Percentiles rank a stretch among this genome's conserved stretches.
phyloP scores from a whole-genome alignment of 2,888 invertebrate species.

The Gymnoscelis rufifasciata region DNA sequence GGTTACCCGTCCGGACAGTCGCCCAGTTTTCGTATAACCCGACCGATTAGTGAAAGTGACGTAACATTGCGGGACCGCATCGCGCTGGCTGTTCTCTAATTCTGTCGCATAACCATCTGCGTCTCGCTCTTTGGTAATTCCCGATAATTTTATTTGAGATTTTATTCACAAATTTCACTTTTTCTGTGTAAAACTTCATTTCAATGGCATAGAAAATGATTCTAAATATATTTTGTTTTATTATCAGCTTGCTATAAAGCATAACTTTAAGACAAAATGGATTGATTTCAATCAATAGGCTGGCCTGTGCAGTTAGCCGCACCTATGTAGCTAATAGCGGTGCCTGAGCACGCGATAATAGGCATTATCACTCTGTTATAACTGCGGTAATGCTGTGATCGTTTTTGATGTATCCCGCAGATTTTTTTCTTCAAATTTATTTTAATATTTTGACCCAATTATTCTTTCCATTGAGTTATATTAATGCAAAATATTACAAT shows the following conservation, averaged over 20 bases:
- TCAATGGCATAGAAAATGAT: not conserved
- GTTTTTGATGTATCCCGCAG: slow-evolving; percentile 16
- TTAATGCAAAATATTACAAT: no score
- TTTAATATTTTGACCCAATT: no score
- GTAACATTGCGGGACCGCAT: slow-evolving; percentile 53
- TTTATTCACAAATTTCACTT: slow-evolving; percentile 40
- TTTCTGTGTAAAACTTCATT: slow-evolving; percentile 48
- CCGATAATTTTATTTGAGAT: slow-evolving; percentile 42
- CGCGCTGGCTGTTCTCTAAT: slow-evolving; percentile 41
- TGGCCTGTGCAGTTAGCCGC: slow-evolving; percentile 24
- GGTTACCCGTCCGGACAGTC: slow-evolving; percentile 49
- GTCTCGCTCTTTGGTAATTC: slow-evolving; percentile 46
- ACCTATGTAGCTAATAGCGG: slow-evolving; percentile 21
- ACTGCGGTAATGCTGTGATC: slow-evolving; percentile 14
- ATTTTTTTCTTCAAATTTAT: slow-evolving; percentile 6
- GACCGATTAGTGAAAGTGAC: slow-evolving; percentile 54
- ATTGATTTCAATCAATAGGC: slow-evolving; percentile 26
- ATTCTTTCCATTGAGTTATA: no score
- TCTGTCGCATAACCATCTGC: slow-evolving; percentile 50
- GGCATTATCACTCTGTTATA: slow-evolving; percentile 3
- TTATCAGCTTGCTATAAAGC: not conserved
- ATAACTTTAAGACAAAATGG: slow-evolving; percentile 17
- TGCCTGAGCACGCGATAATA: slow-evolving; percentile 18
- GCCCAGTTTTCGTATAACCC: slow-evolving; percentile 61
- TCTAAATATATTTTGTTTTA: slow-evolving; percentile 1